Conservation (phyloP, 2,113 vertebrate genomes). For the Genyomyrus donnyi region DNA sequence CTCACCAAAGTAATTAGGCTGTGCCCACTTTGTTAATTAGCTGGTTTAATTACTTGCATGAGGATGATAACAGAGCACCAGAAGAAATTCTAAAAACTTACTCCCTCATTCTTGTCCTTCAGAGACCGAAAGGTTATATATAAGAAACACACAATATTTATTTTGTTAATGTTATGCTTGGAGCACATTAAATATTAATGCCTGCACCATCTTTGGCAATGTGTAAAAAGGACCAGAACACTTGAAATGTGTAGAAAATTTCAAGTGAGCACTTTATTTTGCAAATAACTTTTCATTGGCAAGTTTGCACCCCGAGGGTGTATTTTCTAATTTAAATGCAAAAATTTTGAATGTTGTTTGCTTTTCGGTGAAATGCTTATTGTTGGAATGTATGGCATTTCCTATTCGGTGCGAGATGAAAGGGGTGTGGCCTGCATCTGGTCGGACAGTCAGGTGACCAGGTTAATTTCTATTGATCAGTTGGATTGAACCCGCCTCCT, state of each 20-base stretch:
- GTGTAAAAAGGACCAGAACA: background rate
- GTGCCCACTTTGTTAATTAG: background rate
- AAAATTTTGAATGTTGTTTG: background rate
- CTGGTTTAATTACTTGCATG: background rate
- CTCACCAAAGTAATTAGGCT: background rate
- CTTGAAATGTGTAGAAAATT: background rate
- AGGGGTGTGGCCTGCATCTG: background rate
- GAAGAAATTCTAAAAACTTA: background rate
- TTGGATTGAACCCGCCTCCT: background rate
- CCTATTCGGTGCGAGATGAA: background rate
- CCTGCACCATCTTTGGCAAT: background rate
- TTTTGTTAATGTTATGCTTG: background rate
- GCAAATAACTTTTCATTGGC: background rate
- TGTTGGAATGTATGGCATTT: background rate
- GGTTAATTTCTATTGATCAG: background rate
- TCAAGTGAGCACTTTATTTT: background rate
- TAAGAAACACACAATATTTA: background rate
- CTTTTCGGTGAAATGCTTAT: background rate
- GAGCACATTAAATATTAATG: background rate
- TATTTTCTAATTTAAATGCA: background rate
- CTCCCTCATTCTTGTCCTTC: background rate
- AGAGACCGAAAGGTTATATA: background rate
- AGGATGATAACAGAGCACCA: background rate
- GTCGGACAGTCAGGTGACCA: background rate
- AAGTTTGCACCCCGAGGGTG: background rate